phyloP scores from a whole-genome alignment of 2,113 vertebrate genomes.

The Paraplagusia blochii region DNA sequence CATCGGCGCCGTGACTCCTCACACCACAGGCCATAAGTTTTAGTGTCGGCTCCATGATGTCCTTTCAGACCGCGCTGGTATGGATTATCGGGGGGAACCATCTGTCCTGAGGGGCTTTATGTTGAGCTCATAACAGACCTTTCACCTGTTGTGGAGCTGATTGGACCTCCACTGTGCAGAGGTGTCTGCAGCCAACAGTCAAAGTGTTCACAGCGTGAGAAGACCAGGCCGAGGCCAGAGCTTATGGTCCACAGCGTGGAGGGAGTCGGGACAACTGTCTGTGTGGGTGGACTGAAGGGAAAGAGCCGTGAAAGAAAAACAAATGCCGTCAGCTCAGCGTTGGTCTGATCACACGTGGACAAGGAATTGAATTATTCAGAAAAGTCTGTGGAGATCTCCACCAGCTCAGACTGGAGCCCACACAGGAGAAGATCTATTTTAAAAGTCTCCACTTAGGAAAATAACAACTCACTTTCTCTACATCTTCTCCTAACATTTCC shows the following conservation, averaged over 20 bases:
- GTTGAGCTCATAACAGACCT: constrained; percentile 25
- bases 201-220: constrained; percentile 20
- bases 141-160: constrained; percentile 51
- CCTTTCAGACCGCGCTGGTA: constrained; percentile 16
- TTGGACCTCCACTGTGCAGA: neutral
- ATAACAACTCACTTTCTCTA: too few species aligned
- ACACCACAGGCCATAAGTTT: constrained; percentile 17
- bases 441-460: too few species aligned
- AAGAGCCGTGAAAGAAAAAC: neutral
- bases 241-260: neutral
- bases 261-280: constrained; percentile 5
- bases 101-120: constrained; percentile 25
- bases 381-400: neutral
- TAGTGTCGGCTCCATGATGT: constrained; percentile 9
- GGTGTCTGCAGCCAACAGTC: neutral
- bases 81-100: constrained; percentile 29
- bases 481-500: too few species aligned
- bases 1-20: constrained; percentile 30
- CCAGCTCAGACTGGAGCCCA: neutral
- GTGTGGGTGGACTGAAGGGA: neutral
- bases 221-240: constrained; percentile 11
- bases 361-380: constrained; percentile 9
- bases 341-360: neutral
- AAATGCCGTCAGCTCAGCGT: neutral
- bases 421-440: too few species aligned